Evolutionary conservation across 2,888 invertebrate genomes (phyloP).

Genomic region (Pristionchus entomophagus): DNA sequence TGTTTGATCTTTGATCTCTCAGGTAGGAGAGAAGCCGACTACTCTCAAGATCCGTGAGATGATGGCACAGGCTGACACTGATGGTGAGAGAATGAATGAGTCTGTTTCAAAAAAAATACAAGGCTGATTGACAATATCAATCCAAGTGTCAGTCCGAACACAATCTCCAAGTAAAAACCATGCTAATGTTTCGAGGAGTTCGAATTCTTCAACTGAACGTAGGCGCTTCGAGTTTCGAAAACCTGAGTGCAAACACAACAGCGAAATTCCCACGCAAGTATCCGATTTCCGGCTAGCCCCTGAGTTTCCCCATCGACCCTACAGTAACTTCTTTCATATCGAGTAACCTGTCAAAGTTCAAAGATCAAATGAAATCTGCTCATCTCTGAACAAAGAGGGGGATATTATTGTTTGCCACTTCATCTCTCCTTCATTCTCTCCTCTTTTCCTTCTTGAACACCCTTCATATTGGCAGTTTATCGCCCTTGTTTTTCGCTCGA

Average conservation of each 20-base stretch:
- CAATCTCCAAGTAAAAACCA: too few species aligned
- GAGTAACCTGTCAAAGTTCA: too few species aligned
- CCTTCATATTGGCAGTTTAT: constrained; percentile 1
- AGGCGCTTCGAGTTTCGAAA: not conserved
- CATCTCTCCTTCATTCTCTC: not conserved
- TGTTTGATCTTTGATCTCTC: constrained; percentile 41
- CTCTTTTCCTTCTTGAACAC: not conserved
- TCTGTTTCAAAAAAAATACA: too few species aligned
- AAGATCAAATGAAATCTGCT: too few species aligned
- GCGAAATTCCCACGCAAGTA: constrained; percentile 12
- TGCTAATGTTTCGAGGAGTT: too few species aligned
- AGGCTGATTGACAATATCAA: too few species aligned
- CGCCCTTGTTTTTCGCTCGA: constrained; percentile 12
- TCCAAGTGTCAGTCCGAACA: too few species aligned
- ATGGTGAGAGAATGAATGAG: constrained; percentile 52
- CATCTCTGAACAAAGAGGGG: too few species aligned
- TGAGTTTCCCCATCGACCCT: not conserved
- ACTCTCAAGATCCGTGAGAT: constrained; percentile 61
- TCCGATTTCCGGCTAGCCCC: not conserved
- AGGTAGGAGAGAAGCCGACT: constrained; percentile 63
- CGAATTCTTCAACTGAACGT: not conserved
- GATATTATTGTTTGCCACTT: not conserved
- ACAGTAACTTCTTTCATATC: too few species aligned
- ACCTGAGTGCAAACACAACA: not conserved
- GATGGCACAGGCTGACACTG: constrained; percentile 65